phyloP scores from a whole-genome alignment of 35 echinoderm and acorn worm species.

The Lytechinus variegatus region DNA sequence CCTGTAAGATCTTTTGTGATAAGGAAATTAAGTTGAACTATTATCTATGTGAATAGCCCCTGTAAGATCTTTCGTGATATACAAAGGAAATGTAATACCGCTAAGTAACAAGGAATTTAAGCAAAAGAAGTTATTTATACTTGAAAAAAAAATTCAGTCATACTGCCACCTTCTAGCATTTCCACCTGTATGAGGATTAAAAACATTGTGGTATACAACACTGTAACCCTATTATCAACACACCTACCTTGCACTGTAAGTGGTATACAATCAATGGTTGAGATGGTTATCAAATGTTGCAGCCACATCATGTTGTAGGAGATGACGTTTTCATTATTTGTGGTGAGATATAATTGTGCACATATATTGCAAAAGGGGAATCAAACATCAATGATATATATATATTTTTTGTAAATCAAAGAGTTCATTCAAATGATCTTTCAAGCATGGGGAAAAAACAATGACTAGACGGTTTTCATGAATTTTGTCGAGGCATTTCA shows the following conservation, averaged over 20 bases:
- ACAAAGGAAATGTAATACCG: too few relatives aligned
- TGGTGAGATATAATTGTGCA: not conserved
- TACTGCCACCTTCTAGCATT: not conserved
- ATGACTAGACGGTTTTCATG: not conserved
- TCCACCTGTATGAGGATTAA: not conserved
- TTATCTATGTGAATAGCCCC: too few relatives aligned
- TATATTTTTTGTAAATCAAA: not conserved
- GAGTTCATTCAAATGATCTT: not conserved
- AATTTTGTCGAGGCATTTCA: not conserved
- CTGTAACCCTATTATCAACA: not conserved
- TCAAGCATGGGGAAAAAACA: not conserved
- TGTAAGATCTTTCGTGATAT: too few relatives aligned
- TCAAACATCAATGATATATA: not conserved
- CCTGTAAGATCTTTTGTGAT: too few relatives aligned
- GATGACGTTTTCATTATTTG: conserved; percentile 26
- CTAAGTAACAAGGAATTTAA: too few relatives aligned
- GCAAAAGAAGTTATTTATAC: too few relatives aligned
- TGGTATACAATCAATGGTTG: conserved; percentile 38
- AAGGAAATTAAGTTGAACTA: too few relatives aligned
- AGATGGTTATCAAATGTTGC: not conserved
- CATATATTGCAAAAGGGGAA: not conserved
- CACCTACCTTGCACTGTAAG: conserved; percentile 69
- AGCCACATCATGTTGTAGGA: not conserved
- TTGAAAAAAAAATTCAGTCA: too few relatives aligned
- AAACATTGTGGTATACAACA: not conserved